Evolutionary conservation across 2,113 vertebrate genomes (phyloP).

Genomic region (Ochotona curzoniae): DNA sequence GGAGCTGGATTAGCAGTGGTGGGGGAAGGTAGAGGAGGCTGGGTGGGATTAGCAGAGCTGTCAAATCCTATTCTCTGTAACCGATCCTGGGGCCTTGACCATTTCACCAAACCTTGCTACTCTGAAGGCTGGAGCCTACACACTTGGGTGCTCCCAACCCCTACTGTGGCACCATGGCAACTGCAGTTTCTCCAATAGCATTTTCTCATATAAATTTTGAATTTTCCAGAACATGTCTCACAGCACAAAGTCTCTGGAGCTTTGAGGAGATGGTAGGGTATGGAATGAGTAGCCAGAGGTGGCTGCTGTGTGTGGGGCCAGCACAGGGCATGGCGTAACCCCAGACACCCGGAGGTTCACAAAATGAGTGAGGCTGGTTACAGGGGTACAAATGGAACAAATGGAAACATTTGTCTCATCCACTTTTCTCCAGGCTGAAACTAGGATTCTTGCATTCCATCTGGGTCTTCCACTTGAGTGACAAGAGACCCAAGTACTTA

Average conservation of each 20-base stretch:
- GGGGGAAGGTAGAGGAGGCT: neutral
- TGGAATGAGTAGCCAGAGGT: neutral
- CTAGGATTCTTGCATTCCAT: too few species aligned
- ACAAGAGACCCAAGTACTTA: too few species aligned
- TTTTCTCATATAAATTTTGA: constrained; percentile 37
- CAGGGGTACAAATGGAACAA: neutral
- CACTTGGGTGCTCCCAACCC: neutral
- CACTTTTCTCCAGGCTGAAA: too few species aligned
- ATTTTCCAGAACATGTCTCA: constrained; percentile 21
- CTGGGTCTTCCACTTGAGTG: too few species aligned
- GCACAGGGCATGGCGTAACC: neutral
- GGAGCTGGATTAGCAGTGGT: constrained; percentile 22
- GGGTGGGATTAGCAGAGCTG: neutral
- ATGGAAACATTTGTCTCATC: too few species aligned
- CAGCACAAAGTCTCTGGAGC: neutral
- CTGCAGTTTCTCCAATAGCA: constrained; percentile 23
- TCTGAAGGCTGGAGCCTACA: neutral
- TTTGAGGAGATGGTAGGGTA: neutral
- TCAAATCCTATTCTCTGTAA: constrained; percentile 20
- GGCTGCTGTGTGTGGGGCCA: accelerated
- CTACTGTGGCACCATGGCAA: neutral
- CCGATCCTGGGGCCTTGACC: neutral
- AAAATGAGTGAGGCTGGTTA: neutral
- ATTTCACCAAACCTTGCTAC: neutral
- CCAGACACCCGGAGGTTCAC: neutral